phyloP scores from a whole-genome alignment of 2,797 vertebrate species.

The Malurus splendens region DNA sequence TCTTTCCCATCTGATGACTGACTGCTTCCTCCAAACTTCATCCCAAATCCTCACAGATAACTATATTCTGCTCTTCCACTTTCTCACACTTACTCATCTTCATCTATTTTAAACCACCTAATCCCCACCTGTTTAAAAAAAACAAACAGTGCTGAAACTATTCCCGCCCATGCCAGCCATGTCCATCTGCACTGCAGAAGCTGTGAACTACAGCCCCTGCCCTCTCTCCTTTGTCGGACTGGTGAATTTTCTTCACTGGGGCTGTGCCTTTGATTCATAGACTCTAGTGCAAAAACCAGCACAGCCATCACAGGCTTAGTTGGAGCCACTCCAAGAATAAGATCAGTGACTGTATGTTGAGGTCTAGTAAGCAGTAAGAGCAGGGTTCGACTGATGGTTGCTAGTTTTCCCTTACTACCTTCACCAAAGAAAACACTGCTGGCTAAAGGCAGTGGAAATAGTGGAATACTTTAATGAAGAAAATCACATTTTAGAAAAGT shows the following conservation, averaged over 20 bases:
- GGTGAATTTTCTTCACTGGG: neutral
- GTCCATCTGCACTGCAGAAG: neutral
- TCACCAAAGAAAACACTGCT: neutral
- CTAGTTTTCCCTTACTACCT: neutral
- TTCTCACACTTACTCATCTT: neutral
- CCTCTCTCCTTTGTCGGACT: neutral
- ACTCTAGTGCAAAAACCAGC: neutral
- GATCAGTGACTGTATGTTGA: neutral
- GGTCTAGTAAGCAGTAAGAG: neutral
- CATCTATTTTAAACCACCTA: neutral
- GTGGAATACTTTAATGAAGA: neutral
- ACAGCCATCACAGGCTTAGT: neutral
- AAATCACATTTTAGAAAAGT: rapidly evolving
- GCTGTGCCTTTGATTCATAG: neutral
- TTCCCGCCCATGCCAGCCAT: neutral
- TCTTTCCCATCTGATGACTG: neutral
- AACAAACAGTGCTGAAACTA: rapidly evolving
- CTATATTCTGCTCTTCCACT: neutral
- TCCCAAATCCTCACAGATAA: neutral
- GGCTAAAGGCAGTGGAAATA: neutral
- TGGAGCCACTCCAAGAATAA: neutral
- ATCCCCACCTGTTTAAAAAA: neutral
- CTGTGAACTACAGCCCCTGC: neutral
- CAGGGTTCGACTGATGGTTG: neutral
- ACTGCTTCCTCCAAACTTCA: neutral